Base-by-base conservation (phyloP, 2,113 vertebrate species). In the Oncorhynchus keta region DNA sequence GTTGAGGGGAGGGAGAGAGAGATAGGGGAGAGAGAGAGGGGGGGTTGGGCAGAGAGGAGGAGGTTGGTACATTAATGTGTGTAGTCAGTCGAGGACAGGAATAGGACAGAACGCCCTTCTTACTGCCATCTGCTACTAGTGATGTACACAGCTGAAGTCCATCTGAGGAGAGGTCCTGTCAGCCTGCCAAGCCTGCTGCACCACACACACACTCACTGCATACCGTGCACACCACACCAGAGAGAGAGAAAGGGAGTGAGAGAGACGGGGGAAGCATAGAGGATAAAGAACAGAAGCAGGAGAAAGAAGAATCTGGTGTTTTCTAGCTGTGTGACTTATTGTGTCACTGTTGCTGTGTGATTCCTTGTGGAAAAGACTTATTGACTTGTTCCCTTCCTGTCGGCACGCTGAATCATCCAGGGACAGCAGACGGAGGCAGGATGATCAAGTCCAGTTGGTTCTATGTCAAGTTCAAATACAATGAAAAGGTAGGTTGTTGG, bases 361-460 rank as follows among this genome's bases (percentile, higher is more conserved):
- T 3, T 72, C 2, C 65, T 75, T 84, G 72, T 72, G 76, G 79
- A 74, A 26, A 81, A 76, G 18, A 83, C n/a, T 48, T 75, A 11
- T 64, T 9, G 22, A 78, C 68, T 39, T 11, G 3, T 9, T 0
- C 71, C 83, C 64, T 30, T 73, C 76, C 2, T 20, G 75, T 73
- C 76, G 1, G 75, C 49, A 76, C 67, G 0, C 3, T 51, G 76
- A 55, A 74, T 51, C 32, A 68, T 64, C 66, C 65, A 12, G 83
- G 83, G 72, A 72, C 85, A 75, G 78, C 85, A 75, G 78, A 76
- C 78, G 81, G 86, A 39, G 85, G 91, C 61, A 95, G 82, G n/a
- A 99, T 99, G 97, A 97, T 99, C 93, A 99, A 97, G 92, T 99
- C 97, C 48, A 98, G 95, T 85, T 99, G 97, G 97, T 99, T 99